Base-by-base conservation (phyloP, 2,113 vertebrate species). In the Gavialis gangeticus region DNA sequence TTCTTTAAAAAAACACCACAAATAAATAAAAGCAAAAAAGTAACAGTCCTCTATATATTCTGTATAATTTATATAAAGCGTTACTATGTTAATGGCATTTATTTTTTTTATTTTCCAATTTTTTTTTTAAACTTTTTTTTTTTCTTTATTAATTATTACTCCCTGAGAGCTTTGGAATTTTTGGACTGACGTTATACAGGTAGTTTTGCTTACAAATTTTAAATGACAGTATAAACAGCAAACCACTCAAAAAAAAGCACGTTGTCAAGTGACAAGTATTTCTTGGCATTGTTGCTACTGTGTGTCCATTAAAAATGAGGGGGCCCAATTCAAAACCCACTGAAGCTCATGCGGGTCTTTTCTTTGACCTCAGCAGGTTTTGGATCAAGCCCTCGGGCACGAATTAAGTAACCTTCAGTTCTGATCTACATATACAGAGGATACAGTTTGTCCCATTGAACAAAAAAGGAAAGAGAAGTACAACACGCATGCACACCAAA, bases 61-160 rank as follows among this genome's bases (percentile, higher is more conserved):
- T 97, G 97, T 91, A 98, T 98, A 98, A 98, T 96, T 98, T 98
- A 98, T 98, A 97, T 97, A 98, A 97, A 97, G 97, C 91, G 96
- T 97, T 97, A 97, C 96, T 97, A 98, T 96, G 94, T 96, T 97
- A 98, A 96, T 96, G 98, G 95, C 95, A 95, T 95, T 96, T 96
- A 94, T 91, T 93, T 91, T 93, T 97, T 97, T 97, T 93, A 96
- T 97, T 97, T 93, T 98, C 98, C 98, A 98, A 98, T 98, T 97
- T 93, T 97, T 95, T 96, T 97, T 96, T 97, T 97, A 97, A 97
- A 95, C 94, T 90, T 83, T 97, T 97, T 79, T 79, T 90, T 55
- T 63, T 69, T 69, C 34, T 37, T 73, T 81, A 85, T 94, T 97
- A 97, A 98, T 98, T 96, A 97, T 98, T 98, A 98, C 97, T 98